Percentiles rank a stretch among this genome's conserved stretches.
Conservation (phyloP, 2,888 invertebrate species). For the Syrphus vitripennis region DNA sequence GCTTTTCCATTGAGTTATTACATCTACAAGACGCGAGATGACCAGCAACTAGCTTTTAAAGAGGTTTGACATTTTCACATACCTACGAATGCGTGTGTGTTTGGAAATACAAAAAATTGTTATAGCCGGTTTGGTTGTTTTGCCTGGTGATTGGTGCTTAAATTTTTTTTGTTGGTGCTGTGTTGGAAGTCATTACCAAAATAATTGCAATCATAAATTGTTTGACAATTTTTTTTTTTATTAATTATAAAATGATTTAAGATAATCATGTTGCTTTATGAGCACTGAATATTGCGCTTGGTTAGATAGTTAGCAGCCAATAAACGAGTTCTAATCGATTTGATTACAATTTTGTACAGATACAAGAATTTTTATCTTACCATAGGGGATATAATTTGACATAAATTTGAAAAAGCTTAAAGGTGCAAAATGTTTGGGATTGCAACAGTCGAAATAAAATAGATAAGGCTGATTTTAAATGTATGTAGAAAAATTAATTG, state of each 20-base stretch:
- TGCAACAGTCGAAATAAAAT: not conserved
- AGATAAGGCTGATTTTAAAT: not conserved
- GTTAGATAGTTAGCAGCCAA: constrained; percentile 3
- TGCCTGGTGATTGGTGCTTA: no score
- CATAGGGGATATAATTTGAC: not conserved
- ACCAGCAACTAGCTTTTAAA: not conserved
- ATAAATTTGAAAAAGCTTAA: not conserved
- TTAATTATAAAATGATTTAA: constrained; percentile 56
- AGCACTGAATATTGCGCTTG: not conserved
- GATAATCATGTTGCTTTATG: constrained; percentile 13
- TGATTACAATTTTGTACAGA: not conserved
- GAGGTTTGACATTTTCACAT: constrained; percentile 52
- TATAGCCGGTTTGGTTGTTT: not conserved
- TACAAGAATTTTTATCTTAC: not conserved
- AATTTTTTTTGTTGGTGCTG: not conserved
- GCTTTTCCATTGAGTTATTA: constrained; percentile 13
- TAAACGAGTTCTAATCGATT: constrained; percentile 20
- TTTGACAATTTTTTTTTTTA: constrained; percentile 66
- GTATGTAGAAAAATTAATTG: no score
- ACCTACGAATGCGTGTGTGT: not conserved
- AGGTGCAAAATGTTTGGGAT: not conserved
- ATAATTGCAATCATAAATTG: constrained; percentile 54
- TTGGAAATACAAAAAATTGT: not conserved
- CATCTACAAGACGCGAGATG: not conserved
- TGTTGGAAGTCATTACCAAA: constrained; percentile 39